A percentile compares a stretch with the other conserved stretches of the same genome.
phyloP scores from a whole-genome alignment of 2,797 vertebrate genomes.

The Lemur catta region DNA sequence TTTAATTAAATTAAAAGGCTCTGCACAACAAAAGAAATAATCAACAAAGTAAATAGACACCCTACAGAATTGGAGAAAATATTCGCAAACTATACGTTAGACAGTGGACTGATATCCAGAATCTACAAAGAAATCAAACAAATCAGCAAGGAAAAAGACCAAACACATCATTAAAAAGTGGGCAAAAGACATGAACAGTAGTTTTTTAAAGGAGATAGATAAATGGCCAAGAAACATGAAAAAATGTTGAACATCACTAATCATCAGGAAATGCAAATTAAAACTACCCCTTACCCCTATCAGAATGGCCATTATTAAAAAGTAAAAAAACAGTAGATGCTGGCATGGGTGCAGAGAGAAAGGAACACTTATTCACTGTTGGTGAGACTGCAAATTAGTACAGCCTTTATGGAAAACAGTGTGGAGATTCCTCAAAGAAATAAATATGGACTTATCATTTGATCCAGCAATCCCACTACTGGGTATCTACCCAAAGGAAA shows the following conservation, averaged over 20 bases:
- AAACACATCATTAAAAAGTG: background rate
- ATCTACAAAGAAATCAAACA: background rate
- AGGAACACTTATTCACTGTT: background rate
- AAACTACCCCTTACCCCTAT: background rate
- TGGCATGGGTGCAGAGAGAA: background rate
- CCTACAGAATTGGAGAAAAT: background rate
- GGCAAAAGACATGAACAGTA: background rate
- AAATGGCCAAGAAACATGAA: background rate
- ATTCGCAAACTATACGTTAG: background rate
- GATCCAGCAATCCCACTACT: background rate
- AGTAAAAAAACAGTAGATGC: background rate
- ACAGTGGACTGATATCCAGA: background rate
- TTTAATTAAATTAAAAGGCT: background rate
- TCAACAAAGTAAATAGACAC: background rate
- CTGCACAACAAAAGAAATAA: background rate
- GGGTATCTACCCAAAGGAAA: background rate
- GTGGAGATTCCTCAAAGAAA: background rate
- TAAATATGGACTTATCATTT: background rate
- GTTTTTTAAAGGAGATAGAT: background rate
- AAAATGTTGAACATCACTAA: background rate
- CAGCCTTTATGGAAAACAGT: background rate
- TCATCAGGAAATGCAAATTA: background rate
- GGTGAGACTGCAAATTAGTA: background rate
- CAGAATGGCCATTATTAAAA: background rate
- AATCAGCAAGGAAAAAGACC: background rate